phyloP scores from a whole-genome alignment of 37 sponge, comb jelly and placozoan species.

The Ephydatia muelleri region DNA sequence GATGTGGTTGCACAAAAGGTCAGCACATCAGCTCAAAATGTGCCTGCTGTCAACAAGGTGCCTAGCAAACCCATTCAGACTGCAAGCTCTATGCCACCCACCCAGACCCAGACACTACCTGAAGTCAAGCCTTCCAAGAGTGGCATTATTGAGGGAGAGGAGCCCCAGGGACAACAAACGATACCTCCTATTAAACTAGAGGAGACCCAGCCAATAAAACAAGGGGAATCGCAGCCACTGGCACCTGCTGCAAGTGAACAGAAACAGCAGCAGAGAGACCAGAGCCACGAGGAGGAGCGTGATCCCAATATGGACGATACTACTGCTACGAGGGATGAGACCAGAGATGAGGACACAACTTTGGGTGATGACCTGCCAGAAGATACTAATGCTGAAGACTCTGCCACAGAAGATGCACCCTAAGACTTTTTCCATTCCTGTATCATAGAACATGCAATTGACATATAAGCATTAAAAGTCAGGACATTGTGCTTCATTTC shows the following conservation, averaged over 20 bases:
- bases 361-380: conserved; percentile 11
- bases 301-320: conserved; percentile 3
- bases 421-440: no score
- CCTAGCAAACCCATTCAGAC: conserved; percentile 20
- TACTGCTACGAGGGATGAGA: background rate
- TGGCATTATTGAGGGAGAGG: background rate
- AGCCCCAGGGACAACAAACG: background rate
- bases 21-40: conserved; percentile 22
- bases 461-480: no score
- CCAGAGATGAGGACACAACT: background rate
- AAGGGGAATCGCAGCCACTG: background rate
- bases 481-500: no score
- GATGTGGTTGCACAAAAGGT: conserved; percentile 37
- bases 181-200: background rate
- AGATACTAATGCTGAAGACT: conserved; percentile 3
- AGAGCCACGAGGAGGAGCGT: background rate
- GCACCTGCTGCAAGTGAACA: background rate
- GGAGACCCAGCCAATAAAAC: background rate
- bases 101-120: conserved; percentile 19
- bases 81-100: conserved; percentile 17
- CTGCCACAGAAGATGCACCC: background rate
- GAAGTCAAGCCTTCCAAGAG: background rate
- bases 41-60: no score
- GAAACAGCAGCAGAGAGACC: background rate
- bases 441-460: no score